Percentiles rank a stretch among this genome's conserved stretches.
phyloP scores from a whole-genome alignment of 1,140 invertebrate species.

The Micrasema minimum region DNA sequence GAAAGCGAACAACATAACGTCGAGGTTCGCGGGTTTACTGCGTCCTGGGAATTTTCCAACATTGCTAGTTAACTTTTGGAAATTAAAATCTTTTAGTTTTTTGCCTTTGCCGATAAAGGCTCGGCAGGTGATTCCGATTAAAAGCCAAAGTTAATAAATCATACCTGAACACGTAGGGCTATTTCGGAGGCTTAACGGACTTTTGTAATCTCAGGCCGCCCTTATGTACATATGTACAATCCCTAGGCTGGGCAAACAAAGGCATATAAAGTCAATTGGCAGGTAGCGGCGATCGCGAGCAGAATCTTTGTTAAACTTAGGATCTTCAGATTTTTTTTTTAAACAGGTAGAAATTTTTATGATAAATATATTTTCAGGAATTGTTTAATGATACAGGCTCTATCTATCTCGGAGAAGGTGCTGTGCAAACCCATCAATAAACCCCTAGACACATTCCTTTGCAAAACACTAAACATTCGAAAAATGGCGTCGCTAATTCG shows the following conservation, averaged over 20 bases:
- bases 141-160: constrained; percentile 39
- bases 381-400: constrained; percentile 38
- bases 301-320: constrained; percentile 35
- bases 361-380: constrained; percentile 46
- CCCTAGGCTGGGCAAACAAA: constrained; percentile 30
- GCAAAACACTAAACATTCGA: constrained; percentile 4
- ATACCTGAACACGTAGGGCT: constrained; percentile 7
- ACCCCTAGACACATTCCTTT: constrained; percentile 23
- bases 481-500: constrained; percentile 23
- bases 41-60: constrained; percentile 16
- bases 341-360: constrained; percentile 48
- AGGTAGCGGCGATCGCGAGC: constrained; percentile 33
- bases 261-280: constrained; percentile 36
- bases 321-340: constrained; percentile 37
- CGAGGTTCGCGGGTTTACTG: not conserved
- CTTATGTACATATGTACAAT: too few relatives aligned
- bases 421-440: constrained; percentile 32
- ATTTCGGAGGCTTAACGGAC: constrained; percentile 31
- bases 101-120: constrained; percentile 21
- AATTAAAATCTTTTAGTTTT: constrained; percentile 14
- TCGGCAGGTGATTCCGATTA: constrained; percentile 45
- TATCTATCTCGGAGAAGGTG: constrained; percentile 1
- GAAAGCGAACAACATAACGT: not conserved
- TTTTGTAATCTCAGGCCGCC: constrained; percentile 29
- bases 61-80: not conserved